phyloP scores from a whole-genome alignment of 1,140 invertebrate genomes.

The Calycopis cecrops region DNA sequence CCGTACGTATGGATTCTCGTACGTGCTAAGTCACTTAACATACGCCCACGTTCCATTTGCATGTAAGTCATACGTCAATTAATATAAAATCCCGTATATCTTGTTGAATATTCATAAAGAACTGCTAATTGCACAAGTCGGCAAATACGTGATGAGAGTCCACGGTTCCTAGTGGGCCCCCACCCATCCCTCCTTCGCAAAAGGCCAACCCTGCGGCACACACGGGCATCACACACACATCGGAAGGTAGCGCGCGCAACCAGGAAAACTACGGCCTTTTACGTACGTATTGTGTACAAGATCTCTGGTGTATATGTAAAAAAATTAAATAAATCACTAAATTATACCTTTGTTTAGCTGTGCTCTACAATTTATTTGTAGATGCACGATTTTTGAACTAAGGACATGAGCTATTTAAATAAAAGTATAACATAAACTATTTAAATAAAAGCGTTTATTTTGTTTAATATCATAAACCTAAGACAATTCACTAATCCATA shows the following conservation, averaged over 20 bases:
- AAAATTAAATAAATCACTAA: constrained; percentile 25
- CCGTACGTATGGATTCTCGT: not conserved
- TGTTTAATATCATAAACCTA: not conserved
- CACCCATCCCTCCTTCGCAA: constrained; percentile 43
- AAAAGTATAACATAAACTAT: too few species aligned
- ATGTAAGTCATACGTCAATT: constrained; percentile 60
- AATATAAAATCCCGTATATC: constrained; percentile 64
- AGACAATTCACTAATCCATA: too few species aligned
- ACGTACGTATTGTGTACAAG: constrained; percentile 68
- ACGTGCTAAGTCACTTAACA: constrained; percentile 24
- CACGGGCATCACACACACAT: constrained; percentile 43
- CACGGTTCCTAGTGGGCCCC: constrained; percentile 51
- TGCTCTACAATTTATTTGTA: too few species aligned
- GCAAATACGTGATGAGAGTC: constrained; percentile 57
- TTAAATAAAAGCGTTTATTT: not conserved
- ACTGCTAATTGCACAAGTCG: constrained; percentile 72
- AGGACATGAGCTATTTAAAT: too few species aligned
- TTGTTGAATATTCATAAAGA: constrained; percentile 73
- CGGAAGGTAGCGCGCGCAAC: constrained; percentile 54
- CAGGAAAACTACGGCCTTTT: constrained; percentile 71
- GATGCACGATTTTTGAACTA: too few species aligned
- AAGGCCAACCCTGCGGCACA: constrained; percentile 66
- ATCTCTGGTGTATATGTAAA: constrained; percentile 48
- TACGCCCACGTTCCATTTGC: constrained; percentile 28
- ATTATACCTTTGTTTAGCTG: constrained; percentile 4